Percentiles rank a stretch among this genome's conserved stretches.
phyloP scores from a whole-genome alignment of 64 coral and sea anemone species.

The Exaiptasia diaphana region DNA sequence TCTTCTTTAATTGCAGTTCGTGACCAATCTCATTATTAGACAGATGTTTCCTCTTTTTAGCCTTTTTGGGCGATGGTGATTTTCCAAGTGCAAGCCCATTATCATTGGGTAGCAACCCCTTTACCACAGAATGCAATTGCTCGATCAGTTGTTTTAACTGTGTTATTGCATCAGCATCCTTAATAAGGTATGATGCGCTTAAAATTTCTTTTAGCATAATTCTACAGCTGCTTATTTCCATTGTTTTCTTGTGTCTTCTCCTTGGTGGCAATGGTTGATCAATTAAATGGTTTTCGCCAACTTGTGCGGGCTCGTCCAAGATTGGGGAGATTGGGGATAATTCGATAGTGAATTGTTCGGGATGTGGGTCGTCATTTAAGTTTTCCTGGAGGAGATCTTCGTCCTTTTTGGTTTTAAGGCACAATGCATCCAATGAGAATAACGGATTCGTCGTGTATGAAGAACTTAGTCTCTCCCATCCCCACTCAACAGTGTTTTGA shows the following conservation, averaged over 20 bases:
- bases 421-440: background rate
- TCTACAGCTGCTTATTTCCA: background rate
- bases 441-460: background rate
- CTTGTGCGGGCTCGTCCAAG: background rate
- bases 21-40: background rate
- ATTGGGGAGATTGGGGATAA: background rate
- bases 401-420: background rate
- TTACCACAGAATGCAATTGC: background rate
- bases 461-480: slow-evolving; percentile 12
- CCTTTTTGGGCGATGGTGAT: background rate
- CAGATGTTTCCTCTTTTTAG: background rate
- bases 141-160: background rate
- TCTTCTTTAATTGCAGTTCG: background rate
- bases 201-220: slow-evolving; percentile 23
- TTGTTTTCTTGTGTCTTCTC: background rate
- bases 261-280: background rate
- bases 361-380: background rate
- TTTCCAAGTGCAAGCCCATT: background rate
- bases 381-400: background rate
- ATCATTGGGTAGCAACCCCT: background rate
- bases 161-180: background rate
- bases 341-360: background rate
- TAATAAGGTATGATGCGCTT: slow-evolving; percentile 13
- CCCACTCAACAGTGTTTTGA: background rate
- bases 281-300: background rate